A percentile compares a stretch with the other conserved stretches of the same genome.
Conservation (phyloP, 1,140 invertebrate genomes). For the Calephelis nemesis region DNA sequence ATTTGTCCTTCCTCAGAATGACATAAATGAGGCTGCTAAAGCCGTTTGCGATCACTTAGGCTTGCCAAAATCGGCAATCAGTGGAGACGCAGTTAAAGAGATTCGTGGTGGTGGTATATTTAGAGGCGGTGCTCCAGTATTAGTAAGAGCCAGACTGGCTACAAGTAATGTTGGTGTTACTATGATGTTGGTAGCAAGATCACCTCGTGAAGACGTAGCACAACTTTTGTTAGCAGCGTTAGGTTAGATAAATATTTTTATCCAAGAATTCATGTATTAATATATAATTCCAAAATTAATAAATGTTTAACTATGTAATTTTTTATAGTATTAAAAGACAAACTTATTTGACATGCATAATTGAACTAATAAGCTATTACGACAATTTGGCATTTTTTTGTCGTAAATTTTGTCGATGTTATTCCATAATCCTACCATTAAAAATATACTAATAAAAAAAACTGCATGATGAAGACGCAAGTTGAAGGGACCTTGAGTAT, state of each 20-base stretch:
- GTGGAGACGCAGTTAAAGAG: slow-evolving; percentile 79
- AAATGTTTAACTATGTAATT: neutral
- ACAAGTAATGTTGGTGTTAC: slow-evolving; percentile 88
- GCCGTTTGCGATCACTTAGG: slow-evolving; percentile 91
- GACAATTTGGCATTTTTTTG: too few species aligned
- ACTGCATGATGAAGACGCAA: too few species aligned
- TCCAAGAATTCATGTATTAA: neutral
- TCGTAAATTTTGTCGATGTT: too few species aligned
- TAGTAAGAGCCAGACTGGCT: slow-evolving; percentile 92
- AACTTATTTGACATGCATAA: too few species aligned
- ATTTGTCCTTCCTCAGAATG: slow-evolving; percentile 81
- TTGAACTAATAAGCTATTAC: too few species aligned
- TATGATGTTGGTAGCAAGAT: slow-evolving; percentile 84
- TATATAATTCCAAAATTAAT: slow-evolving; percentile 1
- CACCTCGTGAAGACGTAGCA: slow-evolving; percentile 84
- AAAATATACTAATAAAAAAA: too few species aligned
- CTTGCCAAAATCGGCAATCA: slow-evolving; percentile 84
- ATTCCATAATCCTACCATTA: too few species aligned
- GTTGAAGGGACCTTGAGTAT: too few species aligned
- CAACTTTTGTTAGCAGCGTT: slow-evolving; percentile 93
- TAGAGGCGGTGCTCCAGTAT: slow-evolving; percentile 90
- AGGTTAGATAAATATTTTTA: slow-evolving; percentile 80
- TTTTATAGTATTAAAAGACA: neutral
- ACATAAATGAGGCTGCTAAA: slow-evolving; percentile 89
- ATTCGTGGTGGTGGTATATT: slow-evolving; percentile 84